Conservation (phyloP, 2,113 vertebrate species). For the Garra rufa region DNA sequence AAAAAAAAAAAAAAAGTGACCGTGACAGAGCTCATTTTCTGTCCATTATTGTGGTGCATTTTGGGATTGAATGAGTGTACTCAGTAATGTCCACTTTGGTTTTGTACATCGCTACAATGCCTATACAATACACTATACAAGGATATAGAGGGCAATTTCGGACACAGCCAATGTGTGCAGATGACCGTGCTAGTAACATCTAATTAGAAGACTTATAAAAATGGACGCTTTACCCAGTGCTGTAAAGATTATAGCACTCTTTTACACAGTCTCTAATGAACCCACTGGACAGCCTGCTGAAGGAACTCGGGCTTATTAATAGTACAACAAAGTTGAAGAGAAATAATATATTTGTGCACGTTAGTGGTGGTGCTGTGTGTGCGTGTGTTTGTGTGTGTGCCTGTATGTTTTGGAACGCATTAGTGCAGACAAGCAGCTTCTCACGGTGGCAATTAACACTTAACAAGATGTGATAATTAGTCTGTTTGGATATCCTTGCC, state of each 20-base stretch:
- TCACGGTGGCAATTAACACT: slow-evolving; percentile 53
- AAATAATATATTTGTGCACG: slow-evolving; percentile 4
- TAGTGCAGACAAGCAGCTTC: slow-evolving; percentile 47
- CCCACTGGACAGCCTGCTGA: not conserved
- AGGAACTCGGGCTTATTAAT: slow-evolving; percentile 32
- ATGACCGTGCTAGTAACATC: not conserved
- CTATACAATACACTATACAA: not conserved
- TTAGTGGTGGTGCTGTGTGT: slow-evolving; percentile 10
- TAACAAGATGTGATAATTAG: slow-evolving; percentile 56
- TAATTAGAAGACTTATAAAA: slow-evolving; percentile 14
- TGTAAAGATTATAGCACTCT: slow-evolving; percentile 6
- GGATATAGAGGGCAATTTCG: not conserved
- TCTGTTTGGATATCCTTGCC: slow-evolving; percentile 53
- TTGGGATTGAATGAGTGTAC: not conserved
- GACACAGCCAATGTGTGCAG: not conserved
- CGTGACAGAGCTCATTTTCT: no score
- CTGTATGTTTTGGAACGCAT: slow-evolving; percentile 31
- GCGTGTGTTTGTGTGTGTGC: slow-evolving; percentile 24
- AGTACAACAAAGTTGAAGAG: slow-evolving; percentile 6
- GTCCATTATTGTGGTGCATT: not conserved
- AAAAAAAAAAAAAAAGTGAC: not conserved
- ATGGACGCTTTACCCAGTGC: not conserved
- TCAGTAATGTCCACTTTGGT: not conserved
- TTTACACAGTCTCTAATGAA: slow-evolving; percentile 24
- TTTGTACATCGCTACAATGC: not conserved